A percentile compares a stretch with the other conserved stretches of the same genome.
These are phyloP conservation scores for Darevskia nairensis DNA, from an alignment of 2,797 vertebrate species.

Conservation along the genomic window DNA sequence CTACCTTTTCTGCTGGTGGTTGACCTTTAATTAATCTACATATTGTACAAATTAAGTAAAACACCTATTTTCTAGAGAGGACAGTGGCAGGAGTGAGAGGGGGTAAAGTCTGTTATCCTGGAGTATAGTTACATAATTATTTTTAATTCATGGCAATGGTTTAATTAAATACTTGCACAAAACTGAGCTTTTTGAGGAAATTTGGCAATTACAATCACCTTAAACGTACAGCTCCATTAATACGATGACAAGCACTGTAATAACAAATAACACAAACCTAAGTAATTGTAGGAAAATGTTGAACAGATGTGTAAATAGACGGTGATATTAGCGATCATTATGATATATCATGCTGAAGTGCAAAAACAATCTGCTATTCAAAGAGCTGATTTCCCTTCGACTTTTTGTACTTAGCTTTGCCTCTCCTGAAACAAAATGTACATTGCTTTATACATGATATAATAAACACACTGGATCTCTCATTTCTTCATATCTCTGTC, in stretches of 20 bases:
- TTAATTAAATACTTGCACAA: conserved; percentile 84
- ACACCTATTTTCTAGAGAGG: conserved; percentile 74
- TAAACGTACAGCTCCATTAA: conserved; percentile 80
- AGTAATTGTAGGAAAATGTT: conserved; percentile 74
- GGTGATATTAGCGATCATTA: conserved; percentile 60
- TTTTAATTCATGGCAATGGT: conserved; percentile 83
- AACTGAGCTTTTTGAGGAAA: conserved; percentile 82
- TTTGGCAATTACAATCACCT: conserved; percentile 84
- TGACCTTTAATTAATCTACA: conserved; percentile 74
- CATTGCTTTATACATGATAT: not conserved
- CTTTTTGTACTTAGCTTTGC: not conserved
- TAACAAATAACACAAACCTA: conserved; percentile 64
- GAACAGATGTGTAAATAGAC: conserved; percentile 76
- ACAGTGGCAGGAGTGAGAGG: conserved; percentile 55
- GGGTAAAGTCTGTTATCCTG: conserved; percentile 70
- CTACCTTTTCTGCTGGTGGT: conserved; percentile 69
- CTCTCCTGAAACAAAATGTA: not conserved
- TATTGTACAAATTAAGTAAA: conserved; percentile 69
- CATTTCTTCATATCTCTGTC: not conserved
- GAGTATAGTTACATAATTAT: conserved; percentile 84
- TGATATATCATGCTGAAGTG: conserved; percentile 72
- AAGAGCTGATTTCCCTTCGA: not conserved
- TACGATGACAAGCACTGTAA: conserved; percentile 77
- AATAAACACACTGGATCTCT: not conserved
- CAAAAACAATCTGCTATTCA: conserved; percentile 57